These are phyloP conservation scores for Riptortus pedestris DNA, from an alignment of 1,140 invertebrate species.

Conservation along the genomic window DNA sequence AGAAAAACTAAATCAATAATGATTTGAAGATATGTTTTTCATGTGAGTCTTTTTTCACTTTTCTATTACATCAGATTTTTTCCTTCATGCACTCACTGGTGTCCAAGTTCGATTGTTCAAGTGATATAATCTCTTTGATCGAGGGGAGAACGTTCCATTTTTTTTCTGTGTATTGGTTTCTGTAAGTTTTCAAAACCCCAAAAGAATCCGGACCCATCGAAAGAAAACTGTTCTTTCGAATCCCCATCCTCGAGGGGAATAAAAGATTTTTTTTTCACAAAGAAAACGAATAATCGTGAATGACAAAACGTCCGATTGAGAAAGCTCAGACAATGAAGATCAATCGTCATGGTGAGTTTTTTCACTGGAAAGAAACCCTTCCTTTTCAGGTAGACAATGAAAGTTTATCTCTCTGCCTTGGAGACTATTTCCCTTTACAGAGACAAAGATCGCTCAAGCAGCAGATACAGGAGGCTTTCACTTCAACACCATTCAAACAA, in stretches of 20 bases:
- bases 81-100: too few species aligned
- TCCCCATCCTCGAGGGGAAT: not conserved
- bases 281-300: slow-evolving; percentile 15
- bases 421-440: slow-evolving; percentile 10
- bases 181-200: slow-evolving; percentile 6
- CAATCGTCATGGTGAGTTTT: slow-evolving; percentile 18
- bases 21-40: too few species aligned
- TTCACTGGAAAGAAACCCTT: slow-evolving; percentile 12
- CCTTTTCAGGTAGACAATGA: slow-evolving; percentile 15
- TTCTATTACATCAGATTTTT: too few species aligned
- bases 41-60: too few species aligned
- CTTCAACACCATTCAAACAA: too few species aligned
- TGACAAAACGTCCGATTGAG: slow-evolving; percentile 17
- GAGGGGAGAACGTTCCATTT: too few species aligned
- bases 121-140: too few species aligned
- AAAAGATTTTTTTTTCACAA: slow-evolving; percentile 10
- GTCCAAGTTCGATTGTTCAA: too few species aligned
- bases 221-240: not conserved
- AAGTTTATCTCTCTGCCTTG: slow-evolving; percentile 13
- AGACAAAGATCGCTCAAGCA: slow-evolving; percentile 10
- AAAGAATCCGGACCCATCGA: not conserved
- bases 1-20: too few species aligned
- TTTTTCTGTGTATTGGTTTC: slow-evolving; percentile 10
- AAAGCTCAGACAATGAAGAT: slow-evolving; percentile 17
- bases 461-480: not conserved